Base-by-base conservation (phyloP, 2,888 invertebrate species). In the Philhelius pedissequus region DNA sequence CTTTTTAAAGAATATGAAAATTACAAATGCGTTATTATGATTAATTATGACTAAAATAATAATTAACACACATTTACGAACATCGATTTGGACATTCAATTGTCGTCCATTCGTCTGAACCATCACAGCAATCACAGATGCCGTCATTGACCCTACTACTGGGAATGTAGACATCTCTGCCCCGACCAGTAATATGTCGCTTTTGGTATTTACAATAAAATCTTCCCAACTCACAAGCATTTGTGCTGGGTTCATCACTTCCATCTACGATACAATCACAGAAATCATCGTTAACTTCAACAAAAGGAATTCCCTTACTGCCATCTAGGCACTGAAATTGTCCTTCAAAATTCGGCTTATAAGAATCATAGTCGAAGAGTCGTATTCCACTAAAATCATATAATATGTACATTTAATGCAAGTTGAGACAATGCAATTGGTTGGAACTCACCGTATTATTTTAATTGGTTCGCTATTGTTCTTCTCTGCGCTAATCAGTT, bases 111-210 rank as follows among this genome's bases (percentile, higher is more conserved):
- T 97, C 97, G 91, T 97, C 97, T 54, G 96, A 96, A n/a, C 97
- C 97, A 92, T 97, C 97, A 91, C 97, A 97, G 89, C 97, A 97
- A 91, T 97, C 97, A 92, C 98, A 98, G 86, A 98, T 95, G 7
- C 97, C 97, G 93, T 99, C 98, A 91, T 98, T 98, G 0, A 99
- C 96, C 89, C 96, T 93, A 86, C 95, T 95, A 1, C 98, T 96
- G 9, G 95, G 94, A 87, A 97, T 93, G 76, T 87, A 90, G 48
- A 91, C 88, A 58, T 91, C 91, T 64, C 88, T 89, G 18, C 90
- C 91, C 48, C 90, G 86, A 0, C 91, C 91, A 6, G 91, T 91
- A 27, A 90, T 88, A 86, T 91, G 91, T 30, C 91, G 88, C 70
- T 90, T 91, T 76, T 90, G 88, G 87, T 90, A 93, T 90, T 89